Conservation (phyloP, 2,797 vertebrate genomes). For the Premnoplex brunnescens region DNA sequence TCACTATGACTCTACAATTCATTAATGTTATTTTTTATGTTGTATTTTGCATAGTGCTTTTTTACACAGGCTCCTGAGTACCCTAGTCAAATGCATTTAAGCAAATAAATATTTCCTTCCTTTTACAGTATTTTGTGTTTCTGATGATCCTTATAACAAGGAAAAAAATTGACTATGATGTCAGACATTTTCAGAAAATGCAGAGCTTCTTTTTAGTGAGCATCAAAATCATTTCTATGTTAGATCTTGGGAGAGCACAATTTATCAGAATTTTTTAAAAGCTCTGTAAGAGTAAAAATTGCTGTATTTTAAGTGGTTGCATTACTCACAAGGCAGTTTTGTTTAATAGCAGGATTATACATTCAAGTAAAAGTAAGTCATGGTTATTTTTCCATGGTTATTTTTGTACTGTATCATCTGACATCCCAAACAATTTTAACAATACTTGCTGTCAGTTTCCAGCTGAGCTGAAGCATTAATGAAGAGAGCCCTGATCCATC, state of each 20-base stretch:
- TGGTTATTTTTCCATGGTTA: neutral
- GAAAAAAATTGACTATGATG: neutral
- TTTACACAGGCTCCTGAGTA: neutral
- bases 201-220: neutral
- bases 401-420: neutral
- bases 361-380: neutral
- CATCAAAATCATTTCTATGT: neutral
- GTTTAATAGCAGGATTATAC: neutral
- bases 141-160: neutral
- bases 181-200: neutral
- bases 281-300: neutral
- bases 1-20: neutral
- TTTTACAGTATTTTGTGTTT: neutral
- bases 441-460: neutral
- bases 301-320: neutral
- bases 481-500: neutral
- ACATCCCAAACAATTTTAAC: neutral
- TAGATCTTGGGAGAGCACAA: neutral
- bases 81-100: neutral
- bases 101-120: neutral
- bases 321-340: neutral
- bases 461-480: neutral
- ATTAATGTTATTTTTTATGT: neutral
- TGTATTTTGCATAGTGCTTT: neutral
- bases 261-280: neutral